These are phyloP conservation scores for Sebastes baramenuke DNA, from an alignment of 2,797 vertebrate species.

Conservation along the genomic window DNA sequence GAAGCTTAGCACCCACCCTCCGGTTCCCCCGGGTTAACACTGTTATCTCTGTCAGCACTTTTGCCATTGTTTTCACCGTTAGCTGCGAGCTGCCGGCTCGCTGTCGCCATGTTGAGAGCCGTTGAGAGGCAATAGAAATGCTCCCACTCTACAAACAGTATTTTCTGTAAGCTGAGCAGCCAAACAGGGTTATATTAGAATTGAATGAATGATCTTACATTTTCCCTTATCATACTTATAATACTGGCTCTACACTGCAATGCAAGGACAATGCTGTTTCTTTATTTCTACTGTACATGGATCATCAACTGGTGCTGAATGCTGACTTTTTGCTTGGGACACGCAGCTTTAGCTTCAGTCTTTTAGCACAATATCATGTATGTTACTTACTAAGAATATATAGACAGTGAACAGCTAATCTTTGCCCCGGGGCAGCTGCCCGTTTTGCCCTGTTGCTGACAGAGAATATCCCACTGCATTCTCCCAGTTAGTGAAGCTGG, in stretches of 20 bases:
- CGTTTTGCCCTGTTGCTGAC: neutral
- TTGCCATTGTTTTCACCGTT: too few relatives aligned
- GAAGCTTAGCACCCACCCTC: too few relatives aligned
- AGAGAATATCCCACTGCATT: neutral
- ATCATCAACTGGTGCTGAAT: neutral
- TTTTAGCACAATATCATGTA: neutral
- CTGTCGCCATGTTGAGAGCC: too few relatives aligned
- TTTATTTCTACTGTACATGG: neutral
- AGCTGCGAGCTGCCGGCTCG: too few relatives aligned
- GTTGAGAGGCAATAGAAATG: too few relatives aligned
- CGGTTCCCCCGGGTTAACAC: too few relatives aligned
- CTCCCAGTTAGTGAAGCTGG: neutral
- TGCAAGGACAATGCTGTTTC: neutral
- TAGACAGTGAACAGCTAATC: neutral
- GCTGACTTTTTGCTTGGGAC: neutral
- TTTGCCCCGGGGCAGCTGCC: neutral
- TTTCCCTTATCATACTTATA: neutral
- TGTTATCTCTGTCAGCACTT: too few relatives aligned
- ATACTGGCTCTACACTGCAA: neutral
- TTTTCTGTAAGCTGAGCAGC: neutral
- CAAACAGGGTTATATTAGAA: neutral
- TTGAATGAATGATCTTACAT: neutral
- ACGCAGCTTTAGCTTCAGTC: neutral
- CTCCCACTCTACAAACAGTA: too few relatives aligned
- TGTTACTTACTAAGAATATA: too few relatives aligned